These are phyloP conservation scores for Pachypanchax playfairii DNA, from an alignment of 2,113 vertebrate genomes.

Conservation along the genomic window DNA sequence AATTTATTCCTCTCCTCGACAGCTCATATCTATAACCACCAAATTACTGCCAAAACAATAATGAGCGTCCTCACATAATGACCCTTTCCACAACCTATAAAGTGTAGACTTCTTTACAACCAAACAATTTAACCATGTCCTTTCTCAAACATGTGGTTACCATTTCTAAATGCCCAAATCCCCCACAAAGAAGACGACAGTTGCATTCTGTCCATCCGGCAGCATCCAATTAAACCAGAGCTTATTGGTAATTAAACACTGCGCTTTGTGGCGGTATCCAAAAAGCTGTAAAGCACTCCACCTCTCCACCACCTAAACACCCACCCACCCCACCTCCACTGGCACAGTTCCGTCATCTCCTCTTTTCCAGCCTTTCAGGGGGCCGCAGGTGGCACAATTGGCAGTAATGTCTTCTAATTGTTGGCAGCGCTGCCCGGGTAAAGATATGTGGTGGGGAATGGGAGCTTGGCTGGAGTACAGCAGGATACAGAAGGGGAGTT, in stretches of 20 bases:
- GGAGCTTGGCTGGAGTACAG: constrained; percentile 59
- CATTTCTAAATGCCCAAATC: constrained; percentile 23
- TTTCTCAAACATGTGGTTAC: constrained; percentile 11
- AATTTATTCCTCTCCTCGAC: constrained; percentile 18
- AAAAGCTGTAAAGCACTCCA: constrained; percentile 60
- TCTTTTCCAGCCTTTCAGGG: constrained; percentile 64
- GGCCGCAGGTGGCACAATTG: constrained; percentile 78
- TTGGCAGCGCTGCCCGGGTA: constrained; percentile 69
- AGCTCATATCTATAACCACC: constrained; percentile 49
- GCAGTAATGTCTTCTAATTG: constrained; percentile 77
- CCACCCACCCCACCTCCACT: constrained; percentile 50
- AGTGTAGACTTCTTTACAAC: constrained; percentile 38
- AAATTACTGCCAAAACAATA: constrained; percentile 59
- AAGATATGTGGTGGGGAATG: constrained; percentile 60
- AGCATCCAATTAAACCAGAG: constrained; percentile 65
- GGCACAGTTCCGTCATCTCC: constrained; percentile 50
- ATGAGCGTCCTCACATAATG: constrained; percentile 30
- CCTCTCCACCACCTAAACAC: constrained; percentile 34
- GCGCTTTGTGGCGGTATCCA: constrained; percentile 69
- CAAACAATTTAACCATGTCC: constrained; percentile 31
- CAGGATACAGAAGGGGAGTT: constrained; percentile 30
- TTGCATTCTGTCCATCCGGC: constrained; percentile 55
- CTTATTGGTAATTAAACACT: constrained; percentile 77
- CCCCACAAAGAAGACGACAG: constrained; percentile 49
- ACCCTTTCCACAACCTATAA: constrained; percentile 2